Evolutionary conservation across 1,140 invertebrate genomes (phyloP), one percentile per base, ranked within the genome.

Genomic region (Drosophila sproati): DNA sequence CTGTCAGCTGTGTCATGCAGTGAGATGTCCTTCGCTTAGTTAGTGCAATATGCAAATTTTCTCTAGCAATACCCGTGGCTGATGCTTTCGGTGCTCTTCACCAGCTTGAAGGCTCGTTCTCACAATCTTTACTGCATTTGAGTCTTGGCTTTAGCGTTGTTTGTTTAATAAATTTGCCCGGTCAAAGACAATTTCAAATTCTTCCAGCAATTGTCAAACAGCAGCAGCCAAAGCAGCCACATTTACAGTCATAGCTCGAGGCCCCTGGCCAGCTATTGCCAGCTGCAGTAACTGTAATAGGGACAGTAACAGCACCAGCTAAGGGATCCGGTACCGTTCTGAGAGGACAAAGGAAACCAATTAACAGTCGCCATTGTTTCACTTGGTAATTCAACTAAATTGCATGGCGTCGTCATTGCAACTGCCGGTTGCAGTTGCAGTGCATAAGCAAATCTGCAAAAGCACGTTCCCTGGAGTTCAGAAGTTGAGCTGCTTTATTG

Each of bases 321-420:
- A 35, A 52, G 43, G 43, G 69, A 55, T 66, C 32, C 48, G 54
- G 66, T 57, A 51, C 37, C 35, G 31, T 20, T 57, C 45, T 70
- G 69, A 43, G 39, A 80, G 81, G 78, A 89, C 86, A 89, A 89
- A 89, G 85, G 85, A 89, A 89, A 89, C 85, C 85, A 89, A 89
- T 89, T 89, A 89, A 89, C 85, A 89, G 78, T 78, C 78, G 81
- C 85, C 86, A 89, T 89, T 89, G 85, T 89, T 89, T 89, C 86
- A 90, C 74, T 89, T 89, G 85, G 85, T 89, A 89, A 89, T 89
- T 89, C 85, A 89, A 89, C 86, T 89, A 89, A 89, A 89, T 89
- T 89, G 85, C 85, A 89, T 82, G 69, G 66, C 72, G 82, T 47
- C 10, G 56, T 43, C 59, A 54, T 78, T 88, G 67, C 80, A 67